Evolutionary conservation across 2,113 vertebrate species (phyloP).

Genomic region (Raja brachyura): DNA sequence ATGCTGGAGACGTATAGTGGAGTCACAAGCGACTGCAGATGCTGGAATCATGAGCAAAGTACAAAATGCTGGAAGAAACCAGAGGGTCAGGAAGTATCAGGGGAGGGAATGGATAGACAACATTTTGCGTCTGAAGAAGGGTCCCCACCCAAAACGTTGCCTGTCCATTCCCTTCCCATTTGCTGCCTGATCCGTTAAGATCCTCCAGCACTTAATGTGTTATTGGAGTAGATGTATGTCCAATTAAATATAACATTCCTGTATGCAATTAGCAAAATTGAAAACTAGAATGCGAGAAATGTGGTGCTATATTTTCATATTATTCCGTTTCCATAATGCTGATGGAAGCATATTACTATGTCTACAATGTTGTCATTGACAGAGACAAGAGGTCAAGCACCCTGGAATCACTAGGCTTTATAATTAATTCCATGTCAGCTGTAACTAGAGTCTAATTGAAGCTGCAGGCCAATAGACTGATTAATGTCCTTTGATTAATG

Average conservation of each 20-base stretch:
- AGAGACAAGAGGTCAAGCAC: background rate
- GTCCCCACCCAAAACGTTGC: no score
- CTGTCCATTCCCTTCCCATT: no score
- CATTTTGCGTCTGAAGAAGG: no score
- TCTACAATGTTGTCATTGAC: background rate
- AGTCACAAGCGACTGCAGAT: no score
- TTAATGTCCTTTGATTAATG: conserved; percentile 33
- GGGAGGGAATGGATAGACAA: no score
- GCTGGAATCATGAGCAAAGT: no score
- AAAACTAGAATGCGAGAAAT: background rate
- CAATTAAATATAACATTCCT: background rate
- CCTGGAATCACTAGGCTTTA: background rate
- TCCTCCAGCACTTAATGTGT: no score
- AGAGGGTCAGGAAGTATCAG: no score
- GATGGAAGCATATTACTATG: background rate
- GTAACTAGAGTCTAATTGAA: background rate
- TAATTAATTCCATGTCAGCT: background rate
- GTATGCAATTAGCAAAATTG: background rate
- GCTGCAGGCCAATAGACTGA: conserved; percentile 16
- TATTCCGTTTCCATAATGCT: background rate
- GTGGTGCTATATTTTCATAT: background rate
- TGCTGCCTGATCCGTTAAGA: no score
- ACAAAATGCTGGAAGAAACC: no score
- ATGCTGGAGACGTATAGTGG: no score
- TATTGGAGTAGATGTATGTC: background rate